Conservation (phyloP, 2,888 invertebrate genomes). For the Sipunculus nudus region DNA sequence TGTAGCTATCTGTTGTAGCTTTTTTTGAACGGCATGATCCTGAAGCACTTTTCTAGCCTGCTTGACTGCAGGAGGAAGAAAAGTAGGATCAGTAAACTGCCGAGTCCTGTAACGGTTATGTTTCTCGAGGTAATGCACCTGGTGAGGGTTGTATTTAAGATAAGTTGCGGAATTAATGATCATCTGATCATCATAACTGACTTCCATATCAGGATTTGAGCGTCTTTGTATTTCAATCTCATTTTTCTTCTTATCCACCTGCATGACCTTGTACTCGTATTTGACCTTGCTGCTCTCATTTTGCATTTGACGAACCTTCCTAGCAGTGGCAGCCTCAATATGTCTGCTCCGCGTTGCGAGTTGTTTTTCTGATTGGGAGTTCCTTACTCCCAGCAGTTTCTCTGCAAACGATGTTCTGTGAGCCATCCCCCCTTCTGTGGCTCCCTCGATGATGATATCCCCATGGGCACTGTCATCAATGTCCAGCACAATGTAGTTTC, state of each 20-base stretch:
- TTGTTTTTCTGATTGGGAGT: conserved; percentile 56
- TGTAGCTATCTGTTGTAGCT: too few species aligned
- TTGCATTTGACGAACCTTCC: conserved; percentile 45
- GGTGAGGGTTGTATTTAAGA: conserved; percentile 9
- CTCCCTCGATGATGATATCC: conserved; percentile 1
- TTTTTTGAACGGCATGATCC: neutral
- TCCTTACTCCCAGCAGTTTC: conserved; percentile 54
- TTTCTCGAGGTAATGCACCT: conserved; percentile 29
- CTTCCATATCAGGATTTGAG: conserved; percentile 49
- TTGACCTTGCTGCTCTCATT: conserved; percentile 48
- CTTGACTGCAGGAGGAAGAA: conserved; percentile 1
- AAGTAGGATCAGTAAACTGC: neutral
- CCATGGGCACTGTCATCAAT: conserved; percentile 38
- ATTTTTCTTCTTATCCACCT: conserved; percentile 51
- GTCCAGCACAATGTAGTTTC: conserved; percentile 61
- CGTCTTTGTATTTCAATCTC: conserved; percentile 50
- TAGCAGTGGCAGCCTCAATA: conserved; percentile 45
- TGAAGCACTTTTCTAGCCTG: conserved; percentile 7
- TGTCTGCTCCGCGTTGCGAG: conserved; percentile 40
- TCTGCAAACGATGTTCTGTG: conserved; percentile 45
- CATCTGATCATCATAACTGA: conserved; percentile 50
- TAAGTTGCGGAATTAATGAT: conserved; percentile 15
- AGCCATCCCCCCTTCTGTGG: neutral
- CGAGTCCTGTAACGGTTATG: conserved; percentile 8
- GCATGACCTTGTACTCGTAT: conserved; percentile 55